phyloP scores from a whole-genome alignment of 2,113 vertebrate genomes.

The Saguinus imperator region DNA sequence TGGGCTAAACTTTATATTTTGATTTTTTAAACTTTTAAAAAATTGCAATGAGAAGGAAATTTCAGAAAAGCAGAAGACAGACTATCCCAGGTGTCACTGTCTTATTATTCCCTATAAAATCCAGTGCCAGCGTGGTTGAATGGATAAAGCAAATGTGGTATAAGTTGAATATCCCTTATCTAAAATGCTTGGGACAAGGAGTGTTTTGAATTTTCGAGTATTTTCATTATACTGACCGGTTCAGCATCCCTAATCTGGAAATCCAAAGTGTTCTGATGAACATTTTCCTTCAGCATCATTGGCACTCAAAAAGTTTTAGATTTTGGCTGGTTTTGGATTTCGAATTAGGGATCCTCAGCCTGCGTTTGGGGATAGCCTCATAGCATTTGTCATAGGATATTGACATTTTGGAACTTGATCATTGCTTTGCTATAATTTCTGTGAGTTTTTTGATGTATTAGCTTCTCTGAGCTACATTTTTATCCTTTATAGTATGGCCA shows the following conservation, averaged over 20 bases:
- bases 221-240: background rate
- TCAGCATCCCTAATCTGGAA: background rate
- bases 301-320: background rate
- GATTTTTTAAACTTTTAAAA: background rate
- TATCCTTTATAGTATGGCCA: conserved; percentile 10
- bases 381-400: background rate
- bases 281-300: background rate
- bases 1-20: background rate
- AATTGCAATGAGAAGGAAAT: conserved; percentile 7
- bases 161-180: background rate
- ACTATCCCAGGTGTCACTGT: background rate
- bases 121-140: background rate
- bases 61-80: background rate
- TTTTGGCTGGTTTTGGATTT: background rate
- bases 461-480: conserved; percentile 28
- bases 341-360: background rate
- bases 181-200: background rate
- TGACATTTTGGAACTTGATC: conserved; percentile 12
- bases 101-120: background rate
- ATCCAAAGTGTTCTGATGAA: background rate
- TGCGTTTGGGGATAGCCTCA: background rate
- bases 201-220: background rate
- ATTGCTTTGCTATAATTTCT: conserved; percentile 26
- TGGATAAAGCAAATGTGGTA: background rate
- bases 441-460: background rate